Evolutionary conservation across 2,888 invertebrate genomes (phyloP).

Genomic region (Deilephila porcellus): DNA sequence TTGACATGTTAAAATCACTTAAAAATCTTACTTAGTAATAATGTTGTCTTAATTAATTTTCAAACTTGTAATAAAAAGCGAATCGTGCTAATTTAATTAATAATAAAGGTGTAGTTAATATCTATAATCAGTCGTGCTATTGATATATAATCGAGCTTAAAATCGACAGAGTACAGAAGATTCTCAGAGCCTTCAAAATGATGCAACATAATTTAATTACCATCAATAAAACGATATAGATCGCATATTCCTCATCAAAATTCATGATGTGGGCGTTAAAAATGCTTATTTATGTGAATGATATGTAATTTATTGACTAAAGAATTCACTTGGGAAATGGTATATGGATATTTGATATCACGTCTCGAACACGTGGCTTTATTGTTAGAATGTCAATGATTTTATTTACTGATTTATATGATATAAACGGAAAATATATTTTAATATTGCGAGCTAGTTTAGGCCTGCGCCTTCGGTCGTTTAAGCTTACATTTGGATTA

Average conservation of each 20-base stretch:
- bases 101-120: too few relatives aligned
- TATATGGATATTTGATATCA: neutral
- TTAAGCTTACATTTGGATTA: too few relatives aligned
- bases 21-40: too few relatives aligned
- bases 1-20: too few relatives aligned
- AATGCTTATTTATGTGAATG: constrained; percentile 17
- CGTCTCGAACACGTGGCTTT: constrained; percentile 3
- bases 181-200: constrained; percentile 7
- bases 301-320: constrained; percentile 6
- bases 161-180: neutral
- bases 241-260: constrained; percentile 3
- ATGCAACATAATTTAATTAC: constrained; percentile 10
- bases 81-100: too few relatives aligned
- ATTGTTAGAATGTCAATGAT: constrained; percentile 17
- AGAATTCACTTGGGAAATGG: constrained; percentile 15
- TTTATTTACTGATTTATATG: neutral
- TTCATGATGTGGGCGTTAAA: constrained; percentile 10
- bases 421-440: too few relatives aligned
- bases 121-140: neutral
- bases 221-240: constrained; percentile 15
- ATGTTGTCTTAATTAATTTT: too few relatives aligned
- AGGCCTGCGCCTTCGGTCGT: too few relatives aligned
- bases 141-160: neutral
- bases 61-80: too few relatives aligned
- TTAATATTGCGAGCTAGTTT: too few relatives aligned